Base-by-base conservation (phyloP, 2,888 invertebrate genomes). In the Volucella zonaria region DNA sequence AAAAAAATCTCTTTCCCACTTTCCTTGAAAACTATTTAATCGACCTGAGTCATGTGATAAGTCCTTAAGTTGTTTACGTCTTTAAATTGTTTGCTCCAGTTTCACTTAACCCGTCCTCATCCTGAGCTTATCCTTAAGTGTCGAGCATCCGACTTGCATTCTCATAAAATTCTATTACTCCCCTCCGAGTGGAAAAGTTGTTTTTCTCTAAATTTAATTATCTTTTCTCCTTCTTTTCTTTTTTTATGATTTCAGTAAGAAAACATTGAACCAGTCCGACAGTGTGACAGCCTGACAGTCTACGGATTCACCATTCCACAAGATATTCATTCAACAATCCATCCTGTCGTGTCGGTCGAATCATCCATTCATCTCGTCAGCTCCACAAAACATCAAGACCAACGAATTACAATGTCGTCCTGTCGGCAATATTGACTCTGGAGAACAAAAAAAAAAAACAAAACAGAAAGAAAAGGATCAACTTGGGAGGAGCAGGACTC, bases 381-480 rank as follows among this genome's bases (percentile, higher is more conserved):
- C 14, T 45, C 43, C 43, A 66, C 38, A 47, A 23, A 49, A 42
- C 51, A 76, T 66, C 54, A 43, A 56, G 62, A 64, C 47, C 40
- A 47, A 74, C 47, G 47, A 70, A 70, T 68, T 75, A 71, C 61
- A 80, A 71, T 76, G 66, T 76, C 58, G 67, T 52, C 73, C 15
- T 68, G 14, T 23, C 49, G 64, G 73, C 67, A 54, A 54, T 51
- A 85, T 80, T 76, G 76, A 76, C 73, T 85, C 14, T 42, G 61
- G 12, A 56, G 31, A 51, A 56, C 12, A 40, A 38, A 40, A 3
- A 38, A 42, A n/a, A n/a, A n/a, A n/a, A n/a, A n/a, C n/a, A n/a
- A n/a, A n/a, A n/a, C n/a, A n/a, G n/a, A n/a, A n/a, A 14, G 1
- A 67, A 67, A 56, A 62, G 18, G 18, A 38, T 52, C 52, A 68